Percentiles rank a stretch among this genome's conserved stretches.
phyloP scores from a whole-genome alignment of 2,888 invertebrate genomes.

The Oscheius sp. region DNA sequence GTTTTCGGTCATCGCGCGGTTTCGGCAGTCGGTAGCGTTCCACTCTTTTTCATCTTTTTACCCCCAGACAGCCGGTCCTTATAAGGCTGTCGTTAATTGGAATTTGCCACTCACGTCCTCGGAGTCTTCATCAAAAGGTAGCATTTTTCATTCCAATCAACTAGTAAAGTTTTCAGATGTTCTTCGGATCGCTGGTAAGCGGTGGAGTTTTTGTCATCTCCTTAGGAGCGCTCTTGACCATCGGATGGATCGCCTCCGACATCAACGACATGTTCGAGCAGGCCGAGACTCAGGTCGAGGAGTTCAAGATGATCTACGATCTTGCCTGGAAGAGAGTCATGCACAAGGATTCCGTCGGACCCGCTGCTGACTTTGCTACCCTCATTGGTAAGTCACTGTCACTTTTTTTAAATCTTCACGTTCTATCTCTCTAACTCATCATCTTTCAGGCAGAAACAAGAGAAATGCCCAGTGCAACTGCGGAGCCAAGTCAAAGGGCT shows the following conservation, averaged over 20 bases:
- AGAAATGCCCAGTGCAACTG: constrained; percentile 32
- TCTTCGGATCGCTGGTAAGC: constrained; percentile 18
- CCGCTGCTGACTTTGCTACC: constrained; percentile 28
- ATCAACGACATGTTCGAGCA: constrained; percentile 24
- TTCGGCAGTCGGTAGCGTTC: constrained; percentile 17
- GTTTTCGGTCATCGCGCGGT: constrained; percentile 26
- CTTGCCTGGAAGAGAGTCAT: constrained; percentile 33
- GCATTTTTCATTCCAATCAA: neutral
- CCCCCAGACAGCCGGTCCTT: constrained; percentile 1
- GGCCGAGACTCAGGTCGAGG: constrained; percentile 8
- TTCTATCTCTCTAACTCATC: neutral
- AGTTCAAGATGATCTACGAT: constrained; percentile 32
- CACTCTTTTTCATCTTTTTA: constrained; percentile 12
- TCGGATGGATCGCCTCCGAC: constrained; percentile 28
- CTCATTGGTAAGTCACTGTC: constrained; percentile 16
- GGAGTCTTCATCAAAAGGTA: constrained; percentile 12
- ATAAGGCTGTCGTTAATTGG: neutral
- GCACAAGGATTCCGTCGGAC: constrained; percentile 5
- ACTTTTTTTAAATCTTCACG: neutral
- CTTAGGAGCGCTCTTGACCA: constrained; percentile 10
- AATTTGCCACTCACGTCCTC: constrained; percentile 8
- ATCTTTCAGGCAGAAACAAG: constrained; percentile 23
- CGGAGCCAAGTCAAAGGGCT: constrained; percentile 26
- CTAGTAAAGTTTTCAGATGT: constrained; percentile 9
- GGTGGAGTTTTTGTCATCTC: constrained; percentile 25